A percentile compares a stretch with the other conserved stretches of the same genome.
These are phyloP conservation scores for Vireo griseus DNA, from an alignment of 2,797 vertebrate genomes.

Conservation along the genomic window DNA sequence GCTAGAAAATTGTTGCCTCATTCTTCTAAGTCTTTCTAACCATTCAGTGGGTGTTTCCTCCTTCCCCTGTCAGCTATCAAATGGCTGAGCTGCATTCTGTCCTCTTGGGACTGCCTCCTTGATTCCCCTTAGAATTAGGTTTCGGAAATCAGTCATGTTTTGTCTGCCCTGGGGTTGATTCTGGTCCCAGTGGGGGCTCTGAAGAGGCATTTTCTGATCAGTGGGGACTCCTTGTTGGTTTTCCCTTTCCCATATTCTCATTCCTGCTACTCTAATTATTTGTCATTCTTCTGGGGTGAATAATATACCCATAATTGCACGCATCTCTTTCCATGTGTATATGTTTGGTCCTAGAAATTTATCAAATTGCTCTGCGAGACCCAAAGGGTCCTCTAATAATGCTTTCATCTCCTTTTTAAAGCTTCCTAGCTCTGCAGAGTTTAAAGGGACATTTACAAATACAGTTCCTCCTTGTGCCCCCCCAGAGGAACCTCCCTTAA, in stretches of 20 bases:
- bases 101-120: too few relatives aligned
- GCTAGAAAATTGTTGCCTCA: too few relatives aligned
- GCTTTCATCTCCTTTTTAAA: not conserved
- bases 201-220: not conserved
- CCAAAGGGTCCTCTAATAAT: not conserved
- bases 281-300: not conserved
- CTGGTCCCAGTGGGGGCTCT: not conserved
- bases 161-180: too few relatives aligned
- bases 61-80: too few relatives aligned
- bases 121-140: too few relatives aligned
- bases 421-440: not conserved
- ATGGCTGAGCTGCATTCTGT: too few relatives aligned
- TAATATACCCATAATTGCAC: not conserved
- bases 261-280: not conserved
- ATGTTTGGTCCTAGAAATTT: not conserved
- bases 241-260: not conserved
- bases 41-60: too few relatives aligned
- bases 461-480: not conserved
- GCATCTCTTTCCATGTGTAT: not conserved
- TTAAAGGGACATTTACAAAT: not conserved
- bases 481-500: not conserved
- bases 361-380: not conserved
- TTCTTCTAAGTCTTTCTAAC: too few relatives aligned
- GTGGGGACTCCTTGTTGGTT: too few relatives aligned
- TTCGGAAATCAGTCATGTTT: too few relatives aligned